Percentiles rank a stretch among this genome's conserved stretches.
These are phyloP conservation scores for Hypocryptadius cinnamomeus DNA, from an alignment of 2,113 vertebrate species.

Conservation along the genomic window DNA sequence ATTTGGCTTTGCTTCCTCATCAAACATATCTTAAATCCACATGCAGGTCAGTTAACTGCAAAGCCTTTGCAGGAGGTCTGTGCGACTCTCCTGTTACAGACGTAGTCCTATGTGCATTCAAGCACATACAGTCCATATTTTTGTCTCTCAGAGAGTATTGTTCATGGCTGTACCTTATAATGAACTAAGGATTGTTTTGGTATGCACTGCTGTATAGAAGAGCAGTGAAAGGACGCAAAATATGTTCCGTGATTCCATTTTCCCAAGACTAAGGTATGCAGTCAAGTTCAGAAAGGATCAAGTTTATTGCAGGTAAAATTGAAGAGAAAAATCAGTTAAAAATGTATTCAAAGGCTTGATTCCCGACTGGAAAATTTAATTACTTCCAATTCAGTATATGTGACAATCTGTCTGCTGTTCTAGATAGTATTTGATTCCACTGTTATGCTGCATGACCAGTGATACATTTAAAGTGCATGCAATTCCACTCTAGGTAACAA, in stretches of 20 bases:
- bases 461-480: neutral
- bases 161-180: neutral
- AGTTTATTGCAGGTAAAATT: neutral
- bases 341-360: neutral
- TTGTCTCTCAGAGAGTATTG: neutral
- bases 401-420: neutral
- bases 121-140: neutral
- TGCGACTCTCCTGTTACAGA: neutral
- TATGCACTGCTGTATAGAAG: neutral
- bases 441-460: neutral
- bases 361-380: neutral
- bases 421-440: neutral
- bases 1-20: neutral
- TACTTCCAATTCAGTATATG: neutral
- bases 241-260: neutral
- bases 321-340: neutral
- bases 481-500: neutral
- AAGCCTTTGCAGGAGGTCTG: neutral
- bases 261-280: neutral
- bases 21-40: neutral
- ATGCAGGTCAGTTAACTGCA: neutral
- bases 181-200: neutral
- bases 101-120: neutral
- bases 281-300: neutral
- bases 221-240: neutral